Evolutionary conservation across 2,797 vertebrate species (phyloP).

Genomic region (Halcyon smyrnensis): DNA sequence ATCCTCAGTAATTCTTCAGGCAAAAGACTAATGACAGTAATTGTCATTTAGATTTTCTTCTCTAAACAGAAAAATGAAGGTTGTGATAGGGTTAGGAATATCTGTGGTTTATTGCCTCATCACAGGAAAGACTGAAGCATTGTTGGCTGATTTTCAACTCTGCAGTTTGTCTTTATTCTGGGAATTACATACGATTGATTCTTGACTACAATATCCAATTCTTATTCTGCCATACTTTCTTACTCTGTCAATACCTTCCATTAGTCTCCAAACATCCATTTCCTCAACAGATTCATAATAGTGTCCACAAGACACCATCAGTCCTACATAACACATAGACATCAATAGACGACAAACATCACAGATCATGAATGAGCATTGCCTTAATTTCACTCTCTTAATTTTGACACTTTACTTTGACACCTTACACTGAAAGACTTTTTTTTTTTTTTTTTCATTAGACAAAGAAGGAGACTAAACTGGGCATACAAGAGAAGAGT

Average conservation of each 20-base stretch:
- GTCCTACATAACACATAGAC: neutral
- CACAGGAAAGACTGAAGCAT: neutral
- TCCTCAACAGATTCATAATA: neutral
- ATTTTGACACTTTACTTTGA: neutral
- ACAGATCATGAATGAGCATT: neutral
- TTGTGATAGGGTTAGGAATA: neutral
- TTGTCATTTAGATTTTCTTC: neutral
- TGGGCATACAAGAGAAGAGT: neutral
- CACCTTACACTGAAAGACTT: too few relatives aligned
- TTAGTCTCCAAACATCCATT: neutral
- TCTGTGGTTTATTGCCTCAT: neutral
- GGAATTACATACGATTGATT: neutral
- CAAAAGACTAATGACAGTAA: neutral
- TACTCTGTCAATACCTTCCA: neutral
- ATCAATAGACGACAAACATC: neutral
- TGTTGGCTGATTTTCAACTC: neutral
- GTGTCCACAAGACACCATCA: neutral
- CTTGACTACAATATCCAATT: neutral
- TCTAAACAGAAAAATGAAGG: neutral
- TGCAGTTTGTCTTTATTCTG: neutral
- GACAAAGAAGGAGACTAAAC: neutral
- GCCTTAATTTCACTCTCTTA: neutral
- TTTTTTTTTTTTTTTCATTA: neutral
- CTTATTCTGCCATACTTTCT: neutral
- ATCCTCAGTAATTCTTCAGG: neutral